Conservation (phyloP, 1,140 invertebrate genomes). For the Philopotamus ludificatus region DNA sequence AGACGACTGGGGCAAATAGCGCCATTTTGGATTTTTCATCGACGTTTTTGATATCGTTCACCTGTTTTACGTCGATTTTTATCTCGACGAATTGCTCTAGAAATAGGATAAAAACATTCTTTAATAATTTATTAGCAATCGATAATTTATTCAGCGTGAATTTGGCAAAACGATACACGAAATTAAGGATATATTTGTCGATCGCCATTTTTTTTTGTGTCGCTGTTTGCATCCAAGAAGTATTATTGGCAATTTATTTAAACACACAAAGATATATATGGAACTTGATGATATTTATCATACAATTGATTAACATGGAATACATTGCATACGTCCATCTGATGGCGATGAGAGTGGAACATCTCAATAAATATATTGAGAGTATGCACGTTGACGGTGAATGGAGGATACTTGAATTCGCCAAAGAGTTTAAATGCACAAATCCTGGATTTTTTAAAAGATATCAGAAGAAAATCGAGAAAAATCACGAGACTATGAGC, state of each 20-base stretch:
- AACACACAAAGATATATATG: neutral
- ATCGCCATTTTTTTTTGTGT: neutral
- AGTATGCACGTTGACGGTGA: too few species aligned
- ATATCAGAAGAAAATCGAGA: neutral
- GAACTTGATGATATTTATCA: neutral
- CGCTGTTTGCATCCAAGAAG: neutral
- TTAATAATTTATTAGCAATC: neutral
- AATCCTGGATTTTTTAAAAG: neutral
- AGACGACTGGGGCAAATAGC: neutral
- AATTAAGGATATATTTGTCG: neutral
- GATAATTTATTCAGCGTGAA: neutral
- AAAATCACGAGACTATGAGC: neutral
- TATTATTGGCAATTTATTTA: neutral
- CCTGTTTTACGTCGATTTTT: neutral
- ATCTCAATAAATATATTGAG: neutral
- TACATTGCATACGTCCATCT: constrained; percentile 10
- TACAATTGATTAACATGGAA: neutral
- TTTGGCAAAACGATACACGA: neutral
- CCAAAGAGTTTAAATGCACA: neutral
- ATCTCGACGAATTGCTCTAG: neutral
- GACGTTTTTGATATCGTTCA: neutral
- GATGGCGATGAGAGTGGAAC: neutral
- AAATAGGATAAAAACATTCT: constrained; percentile 6
- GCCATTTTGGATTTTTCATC: neutral
- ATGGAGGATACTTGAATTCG: neutral